Conservation (phyloP, 2,888 invertebrate species). For the Strigamia maritima region DNA sequence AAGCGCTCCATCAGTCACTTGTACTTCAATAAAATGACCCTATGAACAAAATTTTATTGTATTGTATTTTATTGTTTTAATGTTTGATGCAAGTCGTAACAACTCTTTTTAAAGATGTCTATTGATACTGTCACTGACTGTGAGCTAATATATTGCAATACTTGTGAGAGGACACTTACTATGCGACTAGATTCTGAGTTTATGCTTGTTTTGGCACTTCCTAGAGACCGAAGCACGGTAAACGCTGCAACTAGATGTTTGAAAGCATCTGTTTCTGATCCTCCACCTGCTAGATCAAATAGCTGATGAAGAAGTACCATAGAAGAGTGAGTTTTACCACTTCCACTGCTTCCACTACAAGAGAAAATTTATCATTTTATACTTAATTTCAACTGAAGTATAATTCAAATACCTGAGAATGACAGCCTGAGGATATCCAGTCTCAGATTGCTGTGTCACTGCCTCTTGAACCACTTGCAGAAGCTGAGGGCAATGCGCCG, state of each 20-base stretch:
- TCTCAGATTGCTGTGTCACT: slow-evolving; percentile 88
- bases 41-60: slow-evolving; percentile 54
- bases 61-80: too few species aligned
- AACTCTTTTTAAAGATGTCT: too few species aligned
- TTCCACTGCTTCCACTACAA: slow-evolving; percentile 73
- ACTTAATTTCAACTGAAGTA: background rate
- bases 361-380: background rate
- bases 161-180: too few species aligned
- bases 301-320: slow-evolving; percentile 85
- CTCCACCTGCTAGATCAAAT: slow-evolving; percentile 91
- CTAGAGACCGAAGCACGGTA: slow-evolving; percentile 85
- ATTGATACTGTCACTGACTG: too few species aligned
- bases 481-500: slow-evolving; percentile 74
- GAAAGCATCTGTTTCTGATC: slow-evolving; percentile 91
- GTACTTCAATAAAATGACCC: slow-evolving; percentile 95
- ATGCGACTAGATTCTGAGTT: slow-evolving; percentile 92
- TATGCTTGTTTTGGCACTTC: slow-evolving; percentile 82
- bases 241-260: slow-evolving; percentile 93
- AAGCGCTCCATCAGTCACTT: slow-evolving; percentile 89
- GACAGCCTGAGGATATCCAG: slow-evolving; percentile 92
- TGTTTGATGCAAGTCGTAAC: too few species aligned
- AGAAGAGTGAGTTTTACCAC: slow-evolving; percentile 89
- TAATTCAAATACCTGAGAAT: slow-evolving; percentile 68
- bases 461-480: slow-evolving; percentile 87
- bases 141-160: too few species aligned